Evolutionary conservation across 2,888 invertebrate genomes (phyloP).

Genomic region (Sepioteuthis lessoniana): DNA sequence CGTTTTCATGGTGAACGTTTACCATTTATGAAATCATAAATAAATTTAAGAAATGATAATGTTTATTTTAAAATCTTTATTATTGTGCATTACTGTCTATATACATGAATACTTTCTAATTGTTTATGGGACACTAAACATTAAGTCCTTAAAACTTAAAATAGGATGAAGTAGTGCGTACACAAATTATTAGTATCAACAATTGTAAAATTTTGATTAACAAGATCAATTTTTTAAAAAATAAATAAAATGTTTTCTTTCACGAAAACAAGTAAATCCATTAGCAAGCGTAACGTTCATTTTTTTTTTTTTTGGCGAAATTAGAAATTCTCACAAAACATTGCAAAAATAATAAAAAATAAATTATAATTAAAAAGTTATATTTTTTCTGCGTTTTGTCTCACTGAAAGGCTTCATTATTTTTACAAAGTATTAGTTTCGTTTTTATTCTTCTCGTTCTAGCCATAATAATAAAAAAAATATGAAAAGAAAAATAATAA

Average conservation of each 20-base stretch:
- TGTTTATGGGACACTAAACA: too few relatives aligned
- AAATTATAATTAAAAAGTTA: conserved; percentile 13
- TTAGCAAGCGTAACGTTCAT: neutral
- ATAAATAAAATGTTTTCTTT: neutral
- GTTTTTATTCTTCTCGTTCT: neutral
- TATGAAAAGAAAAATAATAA: neutral
- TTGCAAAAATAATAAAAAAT: neutral
- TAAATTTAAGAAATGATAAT: too few relatives aligned
- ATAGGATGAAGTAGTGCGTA: neutral
- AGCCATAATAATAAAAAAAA: neutral
- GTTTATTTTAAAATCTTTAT: too few relatives aligned
- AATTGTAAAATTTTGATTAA: neutral
- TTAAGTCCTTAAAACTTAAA: neutral
- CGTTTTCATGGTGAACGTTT: too few relatives aligned
- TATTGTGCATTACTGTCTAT: too few relatives aligned
- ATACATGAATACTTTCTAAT: too few relatives aligned
- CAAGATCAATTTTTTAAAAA: neutral
- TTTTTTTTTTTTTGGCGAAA: too few relatives aligned
- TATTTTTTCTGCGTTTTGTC: neutral
- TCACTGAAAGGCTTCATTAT: neutral
- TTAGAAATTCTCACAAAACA: too few relatives aligned
- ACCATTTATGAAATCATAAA: too few relatives aligned
- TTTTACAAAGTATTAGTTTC: neutral
- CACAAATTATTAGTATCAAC: neutral
- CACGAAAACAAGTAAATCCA: neutral